Conservation (phyloP, 2,113 vertebrate genomes). For the Neofelis nebulosa region DNA sequence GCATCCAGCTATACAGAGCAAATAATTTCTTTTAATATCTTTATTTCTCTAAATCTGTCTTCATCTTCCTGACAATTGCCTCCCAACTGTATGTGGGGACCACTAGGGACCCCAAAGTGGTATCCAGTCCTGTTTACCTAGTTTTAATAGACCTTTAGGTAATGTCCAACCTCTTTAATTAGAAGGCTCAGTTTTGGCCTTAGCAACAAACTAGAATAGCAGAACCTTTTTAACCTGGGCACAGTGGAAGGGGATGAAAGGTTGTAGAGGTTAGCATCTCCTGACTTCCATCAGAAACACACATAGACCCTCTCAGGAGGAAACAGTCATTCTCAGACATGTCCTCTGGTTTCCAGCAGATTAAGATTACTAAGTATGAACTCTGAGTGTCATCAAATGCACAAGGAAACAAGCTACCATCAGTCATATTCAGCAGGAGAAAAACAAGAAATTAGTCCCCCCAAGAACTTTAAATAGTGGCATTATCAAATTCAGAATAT, state of each 20-base stretch:
- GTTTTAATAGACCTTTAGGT: neutral
- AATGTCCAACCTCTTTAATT: neutral
- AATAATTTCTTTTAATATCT: neutral
- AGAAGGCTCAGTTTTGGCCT: neutral
- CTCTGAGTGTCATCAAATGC: neutral
- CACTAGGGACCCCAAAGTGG: fast-evolving
- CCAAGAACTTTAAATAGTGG: neutral
- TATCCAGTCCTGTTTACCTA: no score
- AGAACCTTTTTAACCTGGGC: neutral
- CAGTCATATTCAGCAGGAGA: neutral
- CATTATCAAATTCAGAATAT: neutral
- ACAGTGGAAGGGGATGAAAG: neutral
- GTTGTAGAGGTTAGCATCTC: neutral
- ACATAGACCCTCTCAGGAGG: neutral
- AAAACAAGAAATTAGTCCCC: neutral
- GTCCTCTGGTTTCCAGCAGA: neutral
- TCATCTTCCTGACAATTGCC: neutral
- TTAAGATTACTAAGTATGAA: neutral
- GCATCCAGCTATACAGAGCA: neutral
- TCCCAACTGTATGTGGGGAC: neutral
- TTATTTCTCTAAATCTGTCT: neutral
- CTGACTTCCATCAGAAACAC: neutral
- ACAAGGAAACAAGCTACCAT: neutral
- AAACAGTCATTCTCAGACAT: neutral
- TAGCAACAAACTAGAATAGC: neutral